Percentiles rank a stretch among this genome's conserved stretches.
Evolutionary conservation across 2,113 vertebrate genomes (phyloP).

Genomic region (Gracilinanus agilis): DNA sequence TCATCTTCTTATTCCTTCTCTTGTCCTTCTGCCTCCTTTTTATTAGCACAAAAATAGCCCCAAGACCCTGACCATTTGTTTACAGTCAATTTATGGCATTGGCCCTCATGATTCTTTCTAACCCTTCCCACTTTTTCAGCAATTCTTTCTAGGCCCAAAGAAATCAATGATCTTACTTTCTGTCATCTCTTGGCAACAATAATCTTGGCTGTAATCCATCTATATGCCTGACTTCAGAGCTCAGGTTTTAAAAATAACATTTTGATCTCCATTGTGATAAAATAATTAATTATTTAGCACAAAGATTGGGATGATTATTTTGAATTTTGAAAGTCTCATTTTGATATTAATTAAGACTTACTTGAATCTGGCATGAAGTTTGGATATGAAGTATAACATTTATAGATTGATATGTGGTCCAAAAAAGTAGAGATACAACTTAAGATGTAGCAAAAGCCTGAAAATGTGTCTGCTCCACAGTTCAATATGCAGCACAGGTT

Average conservation of each 20-base stretch:
- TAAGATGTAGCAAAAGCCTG: slow-evolving; percentile 11
- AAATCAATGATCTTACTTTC: background rate
- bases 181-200: background rate
- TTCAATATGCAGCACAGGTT: background rate
- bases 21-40: accelerated
- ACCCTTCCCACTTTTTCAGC: background rate
- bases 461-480: background rate
- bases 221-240: background rate
- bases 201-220: background rate
- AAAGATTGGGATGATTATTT: background rate
- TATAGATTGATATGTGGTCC: background rate
- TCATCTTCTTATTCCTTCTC: accelerated
- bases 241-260: background rate
- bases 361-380: background rate
- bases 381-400: background rate
- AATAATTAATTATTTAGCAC: background rate
- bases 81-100: background rate
- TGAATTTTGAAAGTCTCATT: slow-evolving; percentile 18
- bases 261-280: background rate
- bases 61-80: background rate
- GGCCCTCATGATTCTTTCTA: background rate
- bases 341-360: background rate
- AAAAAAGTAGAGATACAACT: slow-evolving; percentile 9
- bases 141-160: background rate
- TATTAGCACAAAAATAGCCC: background rate